These are phyloP conservation scores for Chionis minor DNA, from an alignment of 2,113 vertebrate species.

Conservation along the genomic window DNA sequence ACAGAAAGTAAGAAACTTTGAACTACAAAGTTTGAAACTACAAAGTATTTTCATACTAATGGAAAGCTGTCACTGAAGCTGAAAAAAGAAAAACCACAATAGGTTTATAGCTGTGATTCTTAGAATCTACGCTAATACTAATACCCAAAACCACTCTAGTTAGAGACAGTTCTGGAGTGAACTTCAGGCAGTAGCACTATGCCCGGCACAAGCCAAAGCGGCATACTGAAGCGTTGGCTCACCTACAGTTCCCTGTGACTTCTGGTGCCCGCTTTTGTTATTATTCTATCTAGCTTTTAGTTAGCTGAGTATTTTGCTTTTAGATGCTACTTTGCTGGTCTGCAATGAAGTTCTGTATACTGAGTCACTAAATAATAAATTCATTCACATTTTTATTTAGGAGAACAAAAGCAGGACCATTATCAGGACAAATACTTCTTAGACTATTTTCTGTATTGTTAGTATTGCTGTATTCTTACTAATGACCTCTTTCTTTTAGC, in stretches of 20 bases:
- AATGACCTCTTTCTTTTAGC: background rate
- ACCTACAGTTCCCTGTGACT: background rate
- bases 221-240: fast-evolving
- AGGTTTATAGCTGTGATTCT: background rate
- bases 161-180: background rate
- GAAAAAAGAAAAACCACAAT: background rate
- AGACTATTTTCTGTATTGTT: background rate
- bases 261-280: background rate
- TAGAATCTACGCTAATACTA: background rate
- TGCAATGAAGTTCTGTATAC: background rate
- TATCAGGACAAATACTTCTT: background rate
- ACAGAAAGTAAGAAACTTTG: background rate
- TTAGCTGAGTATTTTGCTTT: background rate
- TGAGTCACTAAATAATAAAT: background rate
- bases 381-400: background rate
- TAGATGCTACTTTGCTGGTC: background rate
- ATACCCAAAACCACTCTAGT: background rate
- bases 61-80: background rate
- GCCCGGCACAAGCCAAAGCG: background rate
- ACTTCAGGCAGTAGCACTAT: background rate
- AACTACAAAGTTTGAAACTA: background rate
- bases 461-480: background rate
- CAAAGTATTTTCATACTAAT: background rate
- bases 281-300: background rate
- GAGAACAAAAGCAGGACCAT: background rate